These are phyloP conservation scores for Phyto melanocephala DNA, from an alignment of 2,888 invertebrate species.

Conservation along the genomic window DNA sequence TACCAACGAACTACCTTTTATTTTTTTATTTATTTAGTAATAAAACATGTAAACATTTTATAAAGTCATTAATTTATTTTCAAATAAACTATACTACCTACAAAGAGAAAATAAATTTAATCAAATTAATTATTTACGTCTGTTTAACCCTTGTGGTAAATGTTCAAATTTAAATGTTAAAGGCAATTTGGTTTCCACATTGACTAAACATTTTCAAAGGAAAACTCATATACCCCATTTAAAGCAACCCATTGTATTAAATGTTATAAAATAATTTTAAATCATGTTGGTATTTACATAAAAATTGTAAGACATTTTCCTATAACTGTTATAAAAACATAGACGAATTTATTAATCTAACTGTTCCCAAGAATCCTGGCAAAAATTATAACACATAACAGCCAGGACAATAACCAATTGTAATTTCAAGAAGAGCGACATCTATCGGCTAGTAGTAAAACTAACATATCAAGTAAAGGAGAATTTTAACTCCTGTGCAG, in stretches of 20 bases:
- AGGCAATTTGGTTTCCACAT: neutral
- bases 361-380: conserved; percentile 9
- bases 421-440: neutral
- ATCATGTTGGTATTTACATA: too few relatives aligned
- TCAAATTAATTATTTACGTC: too few relatives aligned
- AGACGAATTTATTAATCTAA: neutral
- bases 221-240: neutral
- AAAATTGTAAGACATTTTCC: too few relatives aligned
- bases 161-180: neutral
- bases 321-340: conserved; percentile 37
- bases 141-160: conserved; percentile 2
- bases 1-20: too few relatives aligned
- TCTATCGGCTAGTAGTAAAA: neutral
- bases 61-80: too few relatives aligned
- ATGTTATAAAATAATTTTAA: neutral
- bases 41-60: too few relatives aligned
- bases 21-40: too few relatives aligned
- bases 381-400: neutral
- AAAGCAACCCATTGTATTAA: neutral
- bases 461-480: neutral
- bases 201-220: neutral
- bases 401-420: conserved; percentile 14
- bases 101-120: too few relatives aligned
- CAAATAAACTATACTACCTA: too few relatives aligned
- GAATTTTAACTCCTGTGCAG: neutral